Evolutionary conservation across 2,797 vertebrate genomes (phyloP).

Genomic region (Falco cherrug): DNA sequence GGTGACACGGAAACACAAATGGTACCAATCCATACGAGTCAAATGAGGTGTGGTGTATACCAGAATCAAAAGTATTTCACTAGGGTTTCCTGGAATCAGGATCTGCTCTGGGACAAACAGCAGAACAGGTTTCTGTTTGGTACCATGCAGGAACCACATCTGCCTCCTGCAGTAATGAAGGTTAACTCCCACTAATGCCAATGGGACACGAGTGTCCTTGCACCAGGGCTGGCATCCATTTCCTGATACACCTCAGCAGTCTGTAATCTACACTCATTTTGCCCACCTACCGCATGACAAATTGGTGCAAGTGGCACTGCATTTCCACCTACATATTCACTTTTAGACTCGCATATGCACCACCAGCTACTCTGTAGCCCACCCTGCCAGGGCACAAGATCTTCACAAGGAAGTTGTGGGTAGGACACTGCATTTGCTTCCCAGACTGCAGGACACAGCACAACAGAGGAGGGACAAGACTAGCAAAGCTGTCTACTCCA

Average conservation of each 20-base stretch:
- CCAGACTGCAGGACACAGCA: not conserved
- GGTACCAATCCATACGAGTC: not conserved
- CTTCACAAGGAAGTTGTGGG: not conserved
- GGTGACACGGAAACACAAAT: not conserved
- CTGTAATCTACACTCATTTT: constrained; percentile 49
- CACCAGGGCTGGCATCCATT: not conserved
- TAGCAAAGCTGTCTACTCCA: not conserved
- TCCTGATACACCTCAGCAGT: constrained; percentile 37
- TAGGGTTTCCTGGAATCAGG: not conserved
- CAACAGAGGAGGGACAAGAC: not conserved
- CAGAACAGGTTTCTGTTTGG: not conserved
- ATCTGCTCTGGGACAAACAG: not conserved
- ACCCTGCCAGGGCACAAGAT: not conserved
- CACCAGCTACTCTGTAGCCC: not conserved
- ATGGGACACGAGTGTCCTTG: not conserved
- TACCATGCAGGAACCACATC: not conserved
- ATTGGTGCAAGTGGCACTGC: constrained; percentile 30
- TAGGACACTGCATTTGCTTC: not conserved
- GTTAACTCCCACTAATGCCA: constrained; percentile 1
- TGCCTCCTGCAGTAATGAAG: not conserved
- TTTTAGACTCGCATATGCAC: not conserved
- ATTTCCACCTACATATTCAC: constrained; percentile 51
- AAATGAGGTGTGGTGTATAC: not conserved
- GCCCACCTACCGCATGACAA: constrained; percentile 46
- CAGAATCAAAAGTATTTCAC: not conserved